Percentiles rank a stretch among this genome's conserved stretches.
These are phyloP conservation scores for Parnassius mnemosyne DNA, from an alignment of 2,888 invertebrate species.

Conservation along the genomic window DNA sequence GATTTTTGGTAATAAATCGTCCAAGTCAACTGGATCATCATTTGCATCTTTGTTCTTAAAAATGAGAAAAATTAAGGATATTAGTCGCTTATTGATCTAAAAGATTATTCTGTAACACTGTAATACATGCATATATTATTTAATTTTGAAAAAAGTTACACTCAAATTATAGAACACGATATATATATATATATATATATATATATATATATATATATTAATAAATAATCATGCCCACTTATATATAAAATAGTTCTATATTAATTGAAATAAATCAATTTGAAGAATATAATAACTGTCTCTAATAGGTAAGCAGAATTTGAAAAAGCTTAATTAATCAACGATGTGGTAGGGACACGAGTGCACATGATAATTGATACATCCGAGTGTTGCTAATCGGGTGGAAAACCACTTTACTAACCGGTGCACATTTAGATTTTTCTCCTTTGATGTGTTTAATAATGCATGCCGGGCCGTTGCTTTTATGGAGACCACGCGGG, in stretches of 20 bases:
- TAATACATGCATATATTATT: no score
- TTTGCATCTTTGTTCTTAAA: constrained; percentile 61
- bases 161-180: no score
- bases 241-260: no score
- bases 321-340: constrained; percentile 16
- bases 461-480: constrained; percentile 69
- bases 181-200: no score
- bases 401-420: constrained; percentile 74
- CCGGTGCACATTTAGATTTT: constrained; percentile 77
- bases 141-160: no score
- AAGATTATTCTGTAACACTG: no score
- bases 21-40: constrained; percentile 85
- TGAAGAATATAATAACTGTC: no score
- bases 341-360: constrained; percentile 32
- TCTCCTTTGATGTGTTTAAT: constrained; percentile 80
- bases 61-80: not conserved
- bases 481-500: constrained; percentile 33
- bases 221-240: no score
- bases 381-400: constrained; percentile 67
- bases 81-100: not conserved
- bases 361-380: constrained; percentile 64
- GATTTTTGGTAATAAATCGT: constrained; percentile 90
- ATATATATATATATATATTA: no score
- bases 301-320: no score
- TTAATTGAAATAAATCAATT: no score